Base-by-base conservation (phyloP, 2,888 invertebrate genomes). In the Nasonovia ribisnigri region DNA sequence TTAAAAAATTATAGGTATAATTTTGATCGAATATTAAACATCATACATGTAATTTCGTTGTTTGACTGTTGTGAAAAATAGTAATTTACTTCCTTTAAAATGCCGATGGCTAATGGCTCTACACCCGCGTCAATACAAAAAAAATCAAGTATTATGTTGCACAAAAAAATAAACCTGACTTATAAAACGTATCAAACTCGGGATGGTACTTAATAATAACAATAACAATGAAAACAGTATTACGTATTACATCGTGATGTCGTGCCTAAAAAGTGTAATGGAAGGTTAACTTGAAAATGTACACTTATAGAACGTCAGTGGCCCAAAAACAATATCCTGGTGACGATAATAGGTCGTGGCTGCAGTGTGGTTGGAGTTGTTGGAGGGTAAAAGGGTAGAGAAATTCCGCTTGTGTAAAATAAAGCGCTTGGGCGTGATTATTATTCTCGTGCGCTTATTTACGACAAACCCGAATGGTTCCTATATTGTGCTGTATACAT, bases 361-460 rank as follows among this genome's bases (percentile, higher is more conserved):
- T 29, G 11, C 51, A 51, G 60, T 67, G 67, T 67, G 67, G n/a
- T 67, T 67, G 13, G 13, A 16, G 43, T 20, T 6, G 57, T 29
- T 11, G 8, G 54, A 46, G 36, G 54, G 24, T 29, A 0, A 26
- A 48, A 36, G n/a, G 67, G 67, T 67, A 67, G 16, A n/a, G n/a
- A 67, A 67, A 67, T 67, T 67, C 67, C 16, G 6, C 16, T 67
- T 5, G 5, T 29, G 20, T 29, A 46, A 89, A 60, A 89, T 60
- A 46, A 89, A 89, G 29, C 57, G 89, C 57, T 89, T 29, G 89
- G 29, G 43, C 43, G 29, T 89, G n/a, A 89, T 89, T 89, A 60
- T 89, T 89, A 89, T 89, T 57, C 60, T 89, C 60, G 43, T 43
- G 43, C 4, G 26, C 84, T 86, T 67, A 67, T 67, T 67, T 13